Evolutionary conservation across 2,113 vertebrate genomes (phyloP), one percentile per base, ranked within the genome.

Genomic region (Tympanuchus pallidicinctus): DNA sequence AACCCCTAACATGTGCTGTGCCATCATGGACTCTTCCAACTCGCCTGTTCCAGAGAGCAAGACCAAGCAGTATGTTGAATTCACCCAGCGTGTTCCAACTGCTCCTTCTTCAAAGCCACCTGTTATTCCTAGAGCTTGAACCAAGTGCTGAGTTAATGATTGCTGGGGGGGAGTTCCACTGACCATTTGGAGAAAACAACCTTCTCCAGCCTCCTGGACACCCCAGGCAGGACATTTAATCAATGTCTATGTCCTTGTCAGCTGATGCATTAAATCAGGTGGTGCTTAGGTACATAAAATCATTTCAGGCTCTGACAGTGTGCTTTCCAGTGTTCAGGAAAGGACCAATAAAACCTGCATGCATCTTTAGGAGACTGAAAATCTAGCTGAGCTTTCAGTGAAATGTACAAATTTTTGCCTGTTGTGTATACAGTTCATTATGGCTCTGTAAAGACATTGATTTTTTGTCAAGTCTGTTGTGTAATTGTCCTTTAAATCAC

Each of bases 221-320:
- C 77, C 71, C 57, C 36, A 91, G 45, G 63, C 36, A 91, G 88
- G 83, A 84, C 86, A 66, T 95, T 90, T 91, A 95, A 96, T 95
- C 95, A 95, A 95, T 79, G 90, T 42, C 77, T 95, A 95, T 96
- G 95, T 96, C 76, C 88, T 90, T 88, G 76, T 95, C 93, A 96
- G 88, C 77, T 88, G 93, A 84, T 95, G 91, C 92, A 96, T 96
- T 95, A 94, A 95, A 95, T 94, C 86, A 86, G 83, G 30, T 82
- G 48, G 12, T 59, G 64, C 76, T 94, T 79, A 79, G 86, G 82
- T 95, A 94, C 90, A 94, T 63, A 92, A 91, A 94, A 91, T 82
- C 48, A 79, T 93, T 96, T 88, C 74, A 75, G 4, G 76, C 69
- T 63, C 82, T 91, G 67, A 83, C 88, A 75, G 69, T 10, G 36